phyloP scores from a whole-genome alignment of 2,113 vertebrate species.

The Todiramphus saurophagus region DNA sequence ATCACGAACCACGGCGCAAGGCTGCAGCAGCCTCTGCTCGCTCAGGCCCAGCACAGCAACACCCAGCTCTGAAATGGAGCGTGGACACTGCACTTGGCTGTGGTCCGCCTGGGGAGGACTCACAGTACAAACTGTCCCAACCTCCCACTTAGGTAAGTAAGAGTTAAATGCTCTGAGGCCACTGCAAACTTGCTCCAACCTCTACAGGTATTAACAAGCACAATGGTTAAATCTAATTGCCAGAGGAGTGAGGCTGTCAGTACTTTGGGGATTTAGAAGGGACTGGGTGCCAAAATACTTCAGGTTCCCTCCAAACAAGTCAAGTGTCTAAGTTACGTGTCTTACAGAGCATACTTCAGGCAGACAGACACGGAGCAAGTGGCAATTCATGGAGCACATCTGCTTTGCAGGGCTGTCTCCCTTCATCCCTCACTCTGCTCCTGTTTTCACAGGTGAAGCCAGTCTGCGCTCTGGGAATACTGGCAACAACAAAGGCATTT shows the following conservation, averaged over 20 bases:
- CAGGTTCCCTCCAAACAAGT: background rate
- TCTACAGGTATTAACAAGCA: background rate
- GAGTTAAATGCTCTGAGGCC: background rate
- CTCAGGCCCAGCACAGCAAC: background rate
- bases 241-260: background rate
- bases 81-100: fast-evolving
- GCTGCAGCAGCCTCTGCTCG: background rate
- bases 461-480: background rate
- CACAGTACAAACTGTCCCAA: background rate
- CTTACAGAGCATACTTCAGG: background rate
- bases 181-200: background rate
- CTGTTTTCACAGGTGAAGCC: background rate
- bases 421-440: background rate
- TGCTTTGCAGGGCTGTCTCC: background rate
- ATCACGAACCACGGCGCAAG: background rate
- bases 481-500: background rate
- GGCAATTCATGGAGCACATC: background rate
- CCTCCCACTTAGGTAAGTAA: too few species aligned
- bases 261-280: background rate
- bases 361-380: background rate
- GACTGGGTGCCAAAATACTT: background rate
- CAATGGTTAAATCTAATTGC: background rate
- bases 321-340: fast-evolving
- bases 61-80: background rate
- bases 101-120: background rate